A percentile compares a stretch with the other conserved stretches of the same genome.
Evolutionary conservation across 2,113 vertebrate genomes (phyloP).

Genomic region (Axis porcinus): DNA sequence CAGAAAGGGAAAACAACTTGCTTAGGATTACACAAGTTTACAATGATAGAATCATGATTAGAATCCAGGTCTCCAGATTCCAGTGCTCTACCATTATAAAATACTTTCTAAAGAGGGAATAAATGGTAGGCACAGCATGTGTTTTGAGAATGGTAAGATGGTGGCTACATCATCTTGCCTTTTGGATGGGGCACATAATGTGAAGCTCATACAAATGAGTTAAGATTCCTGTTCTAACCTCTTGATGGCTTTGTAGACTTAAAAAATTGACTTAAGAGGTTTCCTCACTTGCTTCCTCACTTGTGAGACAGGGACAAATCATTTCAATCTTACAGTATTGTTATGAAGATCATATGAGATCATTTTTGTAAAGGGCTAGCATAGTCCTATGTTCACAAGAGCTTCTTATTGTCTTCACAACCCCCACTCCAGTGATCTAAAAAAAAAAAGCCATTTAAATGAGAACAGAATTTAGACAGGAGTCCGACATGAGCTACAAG

Average conservation of each 20-base stretch:
- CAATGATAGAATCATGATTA: neutral
- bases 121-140: neutral
- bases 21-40: neutral
- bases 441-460: neutral
- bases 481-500: neutral
- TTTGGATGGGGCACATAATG: slow-evolving; percentile 18
- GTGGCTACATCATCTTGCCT: slow-evolving; percentile 22
- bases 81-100: neutral
- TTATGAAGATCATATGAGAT: slow-evolving; percentile 3
- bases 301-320: slow-evolving; percentile 20
- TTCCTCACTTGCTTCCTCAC: slow-evolving; percentile 47
- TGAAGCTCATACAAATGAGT: slow-evolving; percentile 51
- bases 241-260: slow-evolving; percentile 42
- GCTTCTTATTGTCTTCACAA: neutral
- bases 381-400: slow-evolving; percentile 19
- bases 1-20: slow-evolving; percentile 11
- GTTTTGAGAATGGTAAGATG: slow-evolving; percentile 4
- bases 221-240: slow-evolving; percentile 39
- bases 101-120: slow-evolving; percentile 17
- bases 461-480: slow-evolving; percentile 9
- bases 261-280: slow-evolving; percentile 21
- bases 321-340: neutral
- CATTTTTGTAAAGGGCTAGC: neutral
- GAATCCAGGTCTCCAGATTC: neutral
- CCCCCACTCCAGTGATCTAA: neutral